Evolutionary conservation across 2,113 vertebrate species (phyloP).

Genomic region (Esox niger): DNA sequence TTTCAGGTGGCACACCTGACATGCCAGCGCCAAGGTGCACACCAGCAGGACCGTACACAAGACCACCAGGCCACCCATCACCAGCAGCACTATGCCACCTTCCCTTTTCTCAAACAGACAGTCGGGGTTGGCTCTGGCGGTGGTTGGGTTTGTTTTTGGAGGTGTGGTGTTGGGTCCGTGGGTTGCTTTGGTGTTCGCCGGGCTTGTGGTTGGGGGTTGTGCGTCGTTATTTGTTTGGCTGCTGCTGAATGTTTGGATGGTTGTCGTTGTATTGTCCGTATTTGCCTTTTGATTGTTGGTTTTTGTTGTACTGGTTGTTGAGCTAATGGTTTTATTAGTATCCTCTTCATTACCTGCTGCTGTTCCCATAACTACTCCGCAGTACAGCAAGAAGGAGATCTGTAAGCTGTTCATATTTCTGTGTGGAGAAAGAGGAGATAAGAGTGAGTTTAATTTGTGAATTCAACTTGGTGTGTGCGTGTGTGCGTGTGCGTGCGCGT

Average conservation of each 20-base stretch:
- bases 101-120: neutral
- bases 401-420: neutral
- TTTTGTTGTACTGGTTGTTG: neutral
- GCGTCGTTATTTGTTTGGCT: too few relatives aligned
- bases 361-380: neutral
- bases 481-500: too few relatives aligned
- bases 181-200: neutral
- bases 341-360: neutral
- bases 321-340: neutral
- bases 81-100: neutral
- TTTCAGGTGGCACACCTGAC: slow-evolving; percentile 7
- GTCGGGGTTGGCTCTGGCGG: neutral
- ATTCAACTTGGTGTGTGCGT: too few relatives aligned
- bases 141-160: too few relatives aligned
- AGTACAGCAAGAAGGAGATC: neutral
- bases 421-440: neutral
- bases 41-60: slow-evolving; percentile 17
- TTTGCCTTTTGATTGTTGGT: rapidly evolving
- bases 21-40: slow-evolving; percentile 9
- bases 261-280: too few relatives aligned
- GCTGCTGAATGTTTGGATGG: neutral
- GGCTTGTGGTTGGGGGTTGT: neutral
- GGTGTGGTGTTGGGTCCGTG: too few relatives aligned
- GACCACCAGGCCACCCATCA: neutral
- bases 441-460: neutral